These are phyloP conservation scores for Nesogale talazaci DNA, from an alignment of 2,113 vertebrate genomes.

Conservation along the genomic window DNA sequence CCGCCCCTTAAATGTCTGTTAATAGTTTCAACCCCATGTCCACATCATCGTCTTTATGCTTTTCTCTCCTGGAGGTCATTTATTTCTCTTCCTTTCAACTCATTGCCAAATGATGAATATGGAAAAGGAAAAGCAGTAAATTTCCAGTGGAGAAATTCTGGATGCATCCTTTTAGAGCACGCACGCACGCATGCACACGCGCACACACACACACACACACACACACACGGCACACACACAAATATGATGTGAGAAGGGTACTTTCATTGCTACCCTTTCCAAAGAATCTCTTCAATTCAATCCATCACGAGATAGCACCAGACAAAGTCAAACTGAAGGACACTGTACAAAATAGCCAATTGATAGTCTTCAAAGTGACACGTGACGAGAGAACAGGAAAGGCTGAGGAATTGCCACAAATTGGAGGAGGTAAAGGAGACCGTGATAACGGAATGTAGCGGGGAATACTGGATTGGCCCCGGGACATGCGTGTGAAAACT, in stretches of 20 bases:
- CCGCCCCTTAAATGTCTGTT: background rate
- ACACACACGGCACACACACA: no score
- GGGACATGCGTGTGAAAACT: background rate
- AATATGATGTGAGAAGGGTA: background rate
- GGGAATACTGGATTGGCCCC: background rate
- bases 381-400: slow-evolving; percentile 1
- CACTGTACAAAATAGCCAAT: background rate
- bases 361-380: background rate
- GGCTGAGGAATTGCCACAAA: background rate
- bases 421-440: background rate
- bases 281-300: background rate
- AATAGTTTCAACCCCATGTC: background rate
- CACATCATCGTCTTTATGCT: background rate
- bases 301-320: slow-evolving; percentile 19
- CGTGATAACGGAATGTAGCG: background rate
- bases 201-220: no score
- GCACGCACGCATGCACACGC: no score
- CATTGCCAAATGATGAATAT: background rate
- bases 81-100: background rate
- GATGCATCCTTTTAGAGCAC: background rate
- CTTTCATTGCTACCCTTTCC: background rate
- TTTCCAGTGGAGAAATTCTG: background rate
- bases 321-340: background rate
- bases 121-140: background rate
- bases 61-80: background rate